These are phyloP conservation scores for Pachliopta kotzebuea DNA, from an alignment of 2,888 invertebrate species.

Conservation along the genomic window DNA sequence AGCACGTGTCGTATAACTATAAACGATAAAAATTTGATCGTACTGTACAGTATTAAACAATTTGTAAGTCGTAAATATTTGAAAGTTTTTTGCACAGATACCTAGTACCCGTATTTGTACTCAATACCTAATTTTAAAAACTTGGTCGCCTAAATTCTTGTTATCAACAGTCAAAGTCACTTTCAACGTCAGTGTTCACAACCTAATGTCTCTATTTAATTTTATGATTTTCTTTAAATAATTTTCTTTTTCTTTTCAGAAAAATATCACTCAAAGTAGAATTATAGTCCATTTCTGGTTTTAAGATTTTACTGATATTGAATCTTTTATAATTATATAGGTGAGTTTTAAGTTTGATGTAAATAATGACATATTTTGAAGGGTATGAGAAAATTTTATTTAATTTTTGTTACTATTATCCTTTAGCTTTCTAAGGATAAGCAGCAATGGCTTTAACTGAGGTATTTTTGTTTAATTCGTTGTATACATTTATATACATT, in stretches of 20 bases:
- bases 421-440: conserved; percentile 59
- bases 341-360: conserved; percentile 6
- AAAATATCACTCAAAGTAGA: neutral
- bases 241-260: neutral
- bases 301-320: neutral
- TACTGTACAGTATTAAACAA: too few relatives aligned
- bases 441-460: conserved; percentile 56
- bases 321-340: neutral
- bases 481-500: conserved; percentile 34
- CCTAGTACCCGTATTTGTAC: too few relatives aligned
- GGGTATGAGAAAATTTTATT: neutral
- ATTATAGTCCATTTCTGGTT: neutral
- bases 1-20: too few relatives aligned
- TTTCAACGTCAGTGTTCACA: conserved; percentile 5
- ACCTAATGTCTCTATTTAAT: neutral
- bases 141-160: neutral
- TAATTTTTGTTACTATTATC: conserved; percentile 37
- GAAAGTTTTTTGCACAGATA: too few relatives aligned
- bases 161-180: conserved; percentile 13
- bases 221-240: conserved; percentile 5
- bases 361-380: conserved; percentile 1
- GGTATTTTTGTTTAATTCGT: conserved; percentile 44
- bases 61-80: too few relatives aligned
- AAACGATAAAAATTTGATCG: too few relatives aligned
- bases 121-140: too few relatives aligned